Evolutionary conservation across 1,140 invertebrate species (phyloP).

Genomic region (Anthonomus grandis): DNA sequence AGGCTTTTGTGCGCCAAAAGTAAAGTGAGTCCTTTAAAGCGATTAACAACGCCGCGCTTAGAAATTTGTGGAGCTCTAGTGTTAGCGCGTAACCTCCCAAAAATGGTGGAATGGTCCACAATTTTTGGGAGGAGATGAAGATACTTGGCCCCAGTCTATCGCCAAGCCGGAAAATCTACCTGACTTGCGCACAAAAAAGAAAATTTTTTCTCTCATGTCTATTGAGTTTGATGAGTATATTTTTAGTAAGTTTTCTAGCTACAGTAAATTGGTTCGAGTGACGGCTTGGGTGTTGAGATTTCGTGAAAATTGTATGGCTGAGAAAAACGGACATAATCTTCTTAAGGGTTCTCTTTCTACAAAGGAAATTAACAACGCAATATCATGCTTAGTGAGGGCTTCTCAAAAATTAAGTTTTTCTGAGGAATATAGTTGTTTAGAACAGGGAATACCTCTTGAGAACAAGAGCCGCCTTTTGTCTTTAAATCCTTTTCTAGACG

Average conservation of each 20-base stretch:
- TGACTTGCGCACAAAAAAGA: neutral
- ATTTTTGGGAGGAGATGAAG: neutral
- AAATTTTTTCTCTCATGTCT: neutral
- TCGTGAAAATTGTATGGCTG: neutral
- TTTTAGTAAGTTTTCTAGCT: neutral
- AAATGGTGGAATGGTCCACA: neutral
- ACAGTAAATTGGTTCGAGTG: neutral
- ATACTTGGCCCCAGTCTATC: neutral
- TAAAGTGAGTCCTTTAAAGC: constrained; percentile 9
- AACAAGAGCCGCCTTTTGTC: constrained; percentile 46
- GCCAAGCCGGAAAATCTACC: neutral
- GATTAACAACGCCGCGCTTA: neutral
- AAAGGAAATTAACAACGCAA: neutral
- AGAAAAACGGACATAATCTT: neutral
- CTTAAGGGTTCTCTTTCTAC: neutral
- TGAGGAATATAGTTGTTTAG: constrained; percentile 44
- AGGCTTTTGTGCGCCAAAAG: constrained; percentile 4
- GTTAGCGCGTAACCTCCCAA: neutral
- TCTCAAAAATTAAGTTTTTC: constrained; percentile 31
- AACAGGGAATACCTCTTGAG: constrained; percentile 41
- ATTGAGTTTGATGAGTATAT: neutral
- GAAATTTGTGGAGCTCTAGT: constrained; percentile 7
- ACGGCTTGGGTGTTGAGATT: neutral
- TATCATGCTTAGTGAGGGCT: neutral
- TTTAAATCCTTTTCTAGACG: constrained; percentile 35